Percentiles rank a stretch among this genome's conserved stretches.
Conservation (phyloP, 2,797 vertebrate genomes). For the Pygocentrus nattereri region DNA sequence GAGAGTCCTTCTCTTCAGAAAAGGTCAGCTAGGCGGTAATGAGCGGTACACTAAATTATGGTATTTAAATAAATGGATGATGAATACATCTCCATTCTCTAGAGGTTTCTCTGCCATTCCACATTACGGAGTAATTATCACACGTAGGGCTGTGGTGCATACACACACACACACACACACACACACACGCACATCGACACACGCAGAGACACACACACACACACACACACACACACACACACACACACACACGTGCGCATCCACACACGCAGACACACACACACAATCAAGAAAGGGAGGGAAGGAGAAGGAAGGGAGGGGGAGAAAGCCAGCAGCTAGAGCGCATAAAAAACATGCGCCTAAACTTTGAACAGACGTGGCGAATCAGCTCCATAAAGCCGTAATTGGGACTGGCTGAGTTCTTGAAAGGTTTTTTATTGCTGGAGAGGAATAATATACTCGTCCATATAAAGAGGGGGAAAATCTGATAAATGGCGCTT, state of each 20-base stretch:
- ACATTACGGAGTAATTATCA: conserved; percentile 64
- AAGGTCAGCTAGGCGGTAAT: conserved; percentile 69
- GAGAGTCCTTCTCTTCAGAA: conserved; percentile 60
- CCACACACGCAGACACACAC: conserved; percentile 32
- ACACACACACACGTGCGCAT: conserved; percentile 30
- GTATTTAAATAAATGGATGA: conserved; percentile 71
- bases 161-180: conserved; percentile 34
- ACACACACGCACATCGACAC: conserved; percentile 33
- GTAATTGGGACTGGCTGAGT: conserved; percentile 59
- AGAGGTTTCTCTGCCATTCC: conserved; percentile 56
- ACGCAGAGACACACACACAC: conserved; percentile 33
- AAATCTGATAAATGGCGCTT: conserved; percentile 57
- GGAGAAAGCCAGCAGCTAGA: conserved; percentile 38
- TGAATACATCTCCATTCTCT: conserved; percentile 65
- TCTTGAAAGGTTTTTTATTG: conserved; percentile 65
- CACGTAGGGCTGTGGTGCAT: conserved; percentile 51
- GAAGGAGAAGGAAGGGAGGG: conserved; percentile 34
- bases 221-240: conserved; percentile 36
- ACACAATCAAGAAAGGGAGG: conserved; percentile 11
- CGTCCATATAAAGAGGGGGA: conserved; percentile 54
- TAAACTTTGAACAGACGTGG: conserved; percentile 63
- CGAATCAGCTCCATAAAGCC: conserved; percentile 61
- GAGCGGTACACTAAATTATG: conserved; percentile 72
- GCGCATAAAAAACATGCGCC: conserved; percentile 58
- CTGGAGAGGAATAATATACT: conserved; percentile 61